Conservation (phyloP, 2,797 vertebrate species). For the Pipistrellus nathusii region DNA sequence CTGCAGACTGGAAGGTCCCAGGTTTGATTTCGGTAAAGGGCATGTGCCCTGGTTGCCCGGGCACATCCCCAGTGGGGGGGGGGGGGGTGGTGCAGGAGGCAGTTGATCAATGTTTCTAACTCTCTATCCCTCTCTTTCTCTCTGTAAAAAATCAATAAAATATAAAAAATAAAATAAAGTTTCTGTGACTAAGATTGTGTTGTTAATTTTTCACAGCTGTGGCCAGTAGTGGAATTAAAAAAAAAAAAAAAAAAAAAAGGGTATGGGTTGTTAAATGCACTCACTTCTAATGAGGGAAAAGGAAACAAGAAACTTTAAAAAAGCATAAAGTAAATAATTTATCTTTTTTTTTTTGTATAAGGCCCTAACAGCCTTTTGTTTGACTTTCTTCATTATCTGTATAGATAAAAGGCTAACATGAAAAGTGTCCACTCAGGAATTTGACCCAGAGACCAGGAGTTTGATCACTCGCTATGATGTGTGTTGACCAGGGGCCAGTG, state of each 20-base stretch:
- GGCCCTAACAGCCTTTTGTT: neutral
- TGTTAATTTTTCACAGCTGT: neutral
- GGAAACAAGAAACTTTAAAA: neutral
- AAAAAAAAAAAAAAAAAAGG: neutral
- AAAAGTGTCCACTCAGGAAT: no score
- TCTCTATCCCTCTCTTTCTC: no score
- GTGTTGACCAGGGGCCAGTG: no score
- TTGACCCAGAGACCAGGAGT: no score
- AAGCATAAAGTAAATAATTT: neutral
- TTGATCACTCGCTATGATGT: accelerated
- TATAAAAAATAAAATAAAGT: neutral
- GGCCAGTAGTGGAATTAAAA: neutral
- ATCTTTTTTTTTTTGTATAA: neutral
- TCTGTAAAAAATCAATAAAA: no score
- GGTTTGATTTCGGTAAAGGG: no score
- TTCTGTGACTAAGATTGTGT: neutral
- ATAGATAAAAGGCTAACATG: no score
- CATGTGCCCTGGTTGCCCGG: no score
- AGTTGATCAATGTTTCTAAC: no score
- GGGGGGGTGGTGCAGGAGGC: no score
- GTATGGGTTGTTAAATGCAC: neutral
- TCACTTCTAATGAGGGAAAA: neutral
- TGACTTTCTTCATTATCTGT: neutral
- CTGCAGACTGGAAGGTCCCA: no score
- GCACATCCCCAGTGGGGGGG: no score